Percentiles rank a stretch among this genome's conserved stretches.
Conservation (phyloP, 1,140 invertebrate genomes). For the Ips nitidus region DNA sequence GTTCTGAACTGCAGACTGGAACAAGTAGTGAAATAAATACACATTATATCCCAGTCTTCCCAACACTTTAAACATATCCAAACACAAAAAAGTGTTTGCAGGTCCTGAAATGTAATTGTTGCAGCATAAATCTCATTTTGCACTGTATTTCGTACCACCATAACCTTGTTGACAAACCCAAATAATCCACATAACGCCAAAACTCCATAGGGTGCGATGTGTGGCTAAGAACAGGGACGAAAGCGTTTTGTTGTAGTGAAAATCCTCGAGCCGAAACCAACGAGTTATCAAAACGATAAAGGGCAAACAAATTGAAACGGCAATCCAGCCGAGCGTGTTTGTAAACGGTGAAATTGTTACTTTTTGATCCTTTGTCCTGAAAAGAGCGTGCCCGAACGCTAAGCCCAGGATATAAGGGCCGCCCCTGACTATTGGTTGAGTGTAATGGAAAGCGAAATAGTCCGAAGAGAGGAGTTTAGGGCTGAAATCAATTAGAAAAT, state of each 20-base stretch:
- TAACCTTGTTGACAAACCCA: constrained; percentile 40
- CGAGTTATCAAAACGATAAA: constrained; percentile 31
- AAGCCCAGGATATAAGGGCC: constrained; percentile 41
- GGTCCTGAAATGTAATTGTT: constrained; percentile 30
- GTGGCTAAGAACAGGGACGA: constrained; percentile 36
- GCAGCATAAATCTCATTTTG: background rate
- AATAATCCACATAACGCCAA: constrained; percentile 41
- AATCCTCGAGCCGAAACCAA: constrained; percentile 39
- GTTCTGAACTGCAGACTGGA: constrained; percentile 35
- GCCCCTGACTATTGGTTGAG: constrained; percentile 36
- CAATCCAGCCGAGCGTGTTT: constrained; percentile 36
- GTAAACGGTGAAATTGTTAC: constrained; percentile 27
- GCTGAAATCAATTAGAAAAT: background rate
- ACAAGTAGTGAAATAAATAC: constrained; percentile 37
- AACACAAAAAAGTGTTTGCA: constrained; percentile 37
- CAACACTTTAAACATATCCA: constrained; percentile 34
- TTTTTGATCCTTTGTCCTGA: constrained; percentile 38
- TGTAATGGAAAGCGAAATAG: constrained; percentile 40
- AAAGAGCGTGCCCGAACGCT: constrained; percentile 38
- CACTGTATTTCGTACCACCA: constrained; percentile 14
- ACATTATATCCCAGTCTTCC: constrained; percentile 34
- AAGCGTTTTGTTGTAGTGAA: constrained; percentile 38
- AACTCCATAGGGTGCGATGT: constrained; percentile 38
- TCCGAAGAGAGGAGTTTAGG: constrained; percentile 10
- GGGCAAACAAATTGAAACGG: constrained; percentile 32